These are phyloP conservation scores for Pimephales promelas DNA, from an alignment of 2,113 vertebrate species.

Conservation along the genomic window DNA sequence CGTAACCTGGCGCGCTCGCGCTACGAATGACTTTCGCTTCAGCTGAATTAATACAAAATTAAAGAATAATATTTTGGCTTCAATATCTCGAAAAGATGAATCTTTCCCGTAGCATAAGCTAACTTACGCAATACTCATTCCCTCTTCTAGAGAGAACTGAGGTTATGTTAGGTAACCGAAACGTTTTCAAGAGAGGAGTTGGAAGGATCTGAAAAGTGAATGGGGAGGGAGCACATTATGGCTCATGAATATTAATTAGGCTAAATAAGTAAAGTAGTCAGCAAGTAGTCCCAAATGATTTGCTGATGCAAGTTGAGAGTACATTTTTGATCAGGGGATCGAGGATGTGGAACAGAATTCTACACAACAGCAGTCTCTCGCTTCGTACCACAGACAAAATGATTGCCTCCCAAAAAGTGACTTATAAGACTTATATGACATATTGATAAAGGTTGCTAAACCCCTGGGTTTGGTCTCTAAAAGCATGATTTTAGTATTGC, in stretches of 20 bases:
- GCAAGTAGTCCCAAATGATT: neutral
- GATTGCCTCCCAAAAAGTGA: neutral
- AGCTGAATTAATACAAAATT: no score
- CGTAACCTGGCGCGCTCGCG: no score
- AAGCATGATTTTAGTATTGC: neutral
- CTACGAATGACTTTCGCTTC: no score
- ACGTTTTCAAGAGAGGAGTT: neutral
- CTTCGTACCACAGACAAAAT: neutral
- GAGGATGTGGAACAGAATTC: neutral
- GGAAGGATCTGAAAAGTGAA: neutral
- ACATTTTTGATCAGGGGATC: neutral
- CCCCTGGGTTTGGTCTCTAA: neutral
- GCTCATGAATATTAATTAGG: neutral
- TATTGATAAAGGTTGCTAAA: neutral
- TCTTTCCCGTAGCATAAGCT: no score
- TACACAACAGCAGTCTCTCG: neutral
- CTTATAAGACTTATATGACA: neutral
- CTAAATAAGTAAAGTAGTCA: neutral
- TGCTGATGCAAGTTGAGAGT: neutral
- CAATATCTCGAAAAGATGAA: no score
- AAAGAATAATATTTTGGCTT: no score
- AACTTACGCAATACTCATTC: no score
- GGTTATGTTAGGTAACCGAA: no score
- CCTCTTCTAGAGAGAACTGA: no score
- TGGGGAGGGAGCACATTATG: neutral